Base-by-base conservation (phyloP, 2,797 vertebrate species). In the Salmo trutta region DNA sequence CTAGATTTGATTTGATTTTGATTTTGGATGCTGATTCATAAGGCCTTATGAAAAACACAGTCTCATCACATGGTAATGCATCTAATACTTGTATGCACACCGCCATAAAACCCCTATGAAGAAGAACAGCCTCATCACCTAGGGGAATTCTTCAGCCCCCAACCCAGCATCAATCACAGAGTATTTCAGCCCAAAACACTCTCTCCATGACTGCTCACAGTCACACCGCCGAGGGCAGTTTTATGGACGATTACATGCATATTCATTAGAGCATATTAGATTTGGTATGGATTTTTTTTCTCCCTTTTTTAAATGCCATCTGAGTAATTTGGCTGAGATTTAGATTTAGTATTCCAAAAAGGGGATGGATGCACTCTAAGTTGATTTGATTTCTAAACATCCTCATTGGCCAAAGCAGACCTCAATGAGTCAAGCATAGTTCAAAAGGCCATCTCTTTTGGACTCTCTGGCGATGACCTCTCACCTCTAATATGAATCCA, bases 191-290 rank as follows among this genome's bases (percentile, higher is more conserved):
- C 14, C 29, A 47, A 80, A 82, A 77, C 36, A 67, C 78, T 53
- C 68, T n/a, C 33, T 76, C 73, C 56, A 74, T 76, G 71, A 59
- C 53, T 33, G 12, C 41, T 51, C 33, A 74, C 51, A 83, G 72
- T 52, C 74, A 27, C 54, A 64, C 66, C 62, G 74, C 81, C 69
- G 31, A 47, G 53, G 72, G 31, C 27, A 62, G 79, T 82, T 77
- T 79, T 73, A 84, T 56, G 74, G 64, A 29, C 17, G 47, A 84
- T 83, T 88, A 75, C 69, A 79, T 84, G 80, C 77, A 86, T 85
- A 82, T 88, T 88, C 71, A 87, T 86, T 83, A 75, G 71, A 83
- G 76, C 74, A 82, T 76, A 84, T 81, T 81, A 59, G 24, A 78
- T 80, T 69, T 47, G 47, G 72, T 77, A 80, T 80, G 72, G 73